Percentiles rank a stretch among this genome's conserved stretches.
These are phyloP conservation scores for Anodontia alba DNA, from an alignment of 2,888 invertebrate genomes.

Conservation along the genomic window DNA sequence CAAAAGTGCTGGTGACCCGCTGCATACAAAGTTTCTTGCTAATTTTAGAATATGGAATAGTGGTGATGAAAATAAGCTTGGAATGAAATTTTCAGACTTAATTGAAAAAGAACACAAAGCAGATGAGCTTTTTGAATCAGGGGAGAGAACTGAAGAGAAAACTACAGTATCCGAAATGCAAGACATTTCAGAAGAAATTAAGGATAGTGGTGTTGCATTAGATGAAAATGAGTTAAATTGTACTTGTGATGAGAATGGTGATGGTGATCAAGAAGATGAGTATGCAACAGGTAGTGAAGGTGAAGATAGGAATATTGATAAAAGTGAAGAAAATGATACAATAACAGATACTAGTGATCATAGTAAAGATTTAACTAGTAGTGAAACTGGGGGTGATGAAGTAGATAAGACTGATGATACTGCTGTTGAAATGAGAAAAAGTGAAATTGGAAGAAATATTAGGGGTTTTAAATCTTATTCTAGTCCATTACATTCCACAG, in stretches of 20 bases:
- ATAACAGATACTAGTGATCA: background rate
- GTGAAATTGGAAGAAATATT: background rate
- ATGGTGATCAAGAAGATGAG: background rate
- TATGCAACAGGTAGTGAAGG: background rate
- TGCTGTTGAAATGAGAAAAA: conserved; percentile 1
- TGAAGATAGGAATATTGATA: background rate
- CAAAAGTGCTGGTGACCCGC: conserved; percentile 82
- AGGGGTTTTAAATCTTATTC: conserved; percentile 32
- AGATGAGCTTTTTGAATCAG: conserved; percentile 43
- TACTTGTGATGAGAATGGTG: conserved; percentile 15
- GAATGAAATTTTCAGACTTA: conserved; percentile 64
- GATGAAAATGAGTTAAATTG: conserved; percentile 58
- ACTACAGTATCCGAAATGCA: conserved; percentile 41
- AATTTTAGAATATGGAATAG: conserved; percentile 67
- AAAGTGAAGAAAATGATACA: background rate
- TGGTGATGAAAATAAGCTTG: conserved; percentile 58
- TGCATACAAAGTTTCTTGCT: conserved; percentile 64
- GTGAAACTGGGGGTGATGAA: background rate
- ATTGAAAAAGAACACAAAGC: conserved; percentile 48
- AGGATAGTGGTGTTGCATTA: conserved; percentile 74
- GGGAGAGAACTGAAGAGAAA: conserved; percentile 41
- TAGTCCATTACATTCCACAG: conserved; percentile 76
- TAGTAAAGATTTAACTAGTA: background rate
- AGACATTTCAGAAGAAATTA: conserved; percentile 59
- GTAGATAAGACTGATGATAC: background rate